These are phyloP conservation scores for Synanthedon formicaeformis DNA, from an alignment of 2,888 invertebrate species.

Conservation along the genomic window DNA sequence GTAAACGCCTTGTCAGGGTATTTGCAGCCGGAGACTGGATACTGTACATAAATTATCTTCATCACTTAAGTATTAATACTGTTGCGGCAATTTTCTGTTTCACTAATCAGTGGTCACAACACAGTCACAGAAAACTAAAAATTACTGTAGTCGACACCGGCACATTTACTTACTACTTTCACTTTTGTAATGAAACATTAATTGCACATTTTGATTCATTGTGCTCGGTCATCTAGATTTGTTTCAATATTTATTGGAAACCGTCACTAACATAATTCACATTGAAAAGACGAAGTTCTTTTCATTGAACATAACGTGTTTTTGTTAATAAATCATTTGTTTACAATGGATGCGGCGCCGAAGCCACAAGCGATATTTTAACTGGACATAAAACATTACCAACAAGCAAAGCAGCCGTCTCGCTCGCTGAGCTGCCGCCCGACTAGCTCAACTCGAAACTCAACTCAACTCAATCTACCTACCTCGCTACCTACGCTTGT, in stretches of 20 bases:
- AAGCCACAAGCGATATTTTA: background rate
- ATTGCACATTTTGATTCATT: conserved; percentile 41
- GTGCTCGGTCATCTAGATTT: conserved; percentile 45
- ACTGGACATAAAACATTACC: background rate
- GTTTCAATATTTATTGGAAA: background rate
- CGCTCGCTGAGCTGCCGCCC: conserved; percentile 6
- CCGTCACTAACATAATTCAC: background rate
- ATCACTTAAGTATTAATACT: background rate
- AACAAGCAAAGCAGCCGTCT: background rate
- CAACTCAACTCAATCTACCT: conserved; percentile 2
- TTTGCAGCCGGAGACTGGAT: background rate
- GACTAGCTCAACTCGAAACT: background rate
- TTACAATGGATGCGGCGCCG: conserved; percentile 28
- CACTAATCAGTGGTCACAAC: conserved; percentile 27
- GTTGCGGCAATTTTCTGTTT: conserved; percentile 18
- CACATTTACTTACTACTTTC: conserved; percentile 34
- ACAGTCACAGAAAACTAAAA: conserved; percentile 38
- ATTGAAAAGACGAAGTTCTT: conserved; percentile 14
- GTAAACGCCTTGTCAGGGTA: conserved; percentile 4
- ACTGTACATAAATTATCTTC: background rate
- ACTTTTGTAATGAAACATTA: conserved; percentile 40
- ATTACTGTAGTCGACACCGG: conserved; percentile 24
- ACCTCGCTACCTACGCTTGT: conserved; percentile 18
- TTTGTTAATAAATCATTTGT: conserved; percentile 43
- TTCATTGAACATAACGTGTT: conserved; percentile 39